Conservation (phyloP, 2,113 vertebrate genomes). For the Menidia beryllina region DNA sequence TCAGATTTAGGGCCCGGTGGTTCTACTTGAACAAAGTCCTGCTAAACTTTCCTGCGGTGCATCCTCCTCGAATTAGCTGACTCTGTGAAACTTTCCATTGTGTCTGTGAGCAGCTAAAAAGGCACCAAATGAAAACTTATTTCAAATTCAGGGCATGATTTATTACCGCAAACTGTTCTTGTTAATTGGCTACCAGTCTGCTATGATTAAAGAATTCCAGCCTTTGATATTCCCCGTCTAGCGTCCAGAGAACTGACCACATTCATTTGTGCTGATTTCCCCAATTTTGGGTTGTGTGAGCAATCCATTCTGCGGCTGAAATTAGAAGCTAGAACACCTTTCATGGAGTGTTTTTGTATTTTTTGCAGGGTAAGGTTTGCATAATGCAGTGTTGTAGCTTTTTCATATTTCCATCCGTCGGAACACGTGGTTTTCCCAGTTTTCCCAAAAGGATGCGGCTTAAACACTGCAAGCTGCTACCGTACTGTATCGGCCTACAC, state of each 20-base stretch:
- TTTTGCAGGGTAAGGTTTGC: constrained; percentile 19
- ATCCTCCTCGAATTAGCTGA: constrained; percentile 42
- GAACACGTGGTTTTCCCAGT: constrained; percentile 8
- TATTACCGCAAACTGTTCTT: constrained; percentile 27
- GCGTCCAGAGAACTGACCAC: constrained; percentile 13
- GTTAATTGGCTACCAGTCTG: constrained; percentile 33
- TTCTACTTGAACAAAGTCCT: constrained; percentile 45
- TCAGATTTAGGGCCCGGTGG: constrained; percentile 29
- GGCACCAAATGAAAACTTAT: constrained; percentile 7
- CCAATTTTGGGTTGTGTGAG: constrained; percentile 8
- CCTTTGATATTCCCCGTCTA: constrained; percentile 33
- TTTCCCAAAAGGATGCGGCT: constrained; percentile 45
- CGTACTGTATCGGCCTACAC: constrained; percentile 28
- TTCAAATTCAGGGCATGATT: constrained; percentile 26
- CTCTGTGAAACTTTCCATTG: constrained; percentile 34
- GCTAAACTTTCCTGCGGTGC: constrained; percentile 1
- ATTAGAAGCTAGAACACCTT: not conserved
- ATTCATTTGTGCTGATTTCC: constrained; percentile 19
- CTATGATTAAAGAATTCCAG: constrained; percentile 15
- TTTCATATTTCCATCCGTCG: constrained; percentile 19
- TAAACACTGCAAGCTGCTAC: constrained; percentile 49
- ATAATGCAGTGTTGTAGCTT: constrained; percentile 10
- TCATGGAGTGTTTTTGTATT: not conserved
- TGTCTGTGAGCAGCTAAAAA: constrained; percentile 28
- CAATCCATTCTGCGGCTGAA: not conserved